phyloP scores from a whole-genome alignment of 2,113 vertebrate species.

The Benitochromis conjunctus region DNA sequence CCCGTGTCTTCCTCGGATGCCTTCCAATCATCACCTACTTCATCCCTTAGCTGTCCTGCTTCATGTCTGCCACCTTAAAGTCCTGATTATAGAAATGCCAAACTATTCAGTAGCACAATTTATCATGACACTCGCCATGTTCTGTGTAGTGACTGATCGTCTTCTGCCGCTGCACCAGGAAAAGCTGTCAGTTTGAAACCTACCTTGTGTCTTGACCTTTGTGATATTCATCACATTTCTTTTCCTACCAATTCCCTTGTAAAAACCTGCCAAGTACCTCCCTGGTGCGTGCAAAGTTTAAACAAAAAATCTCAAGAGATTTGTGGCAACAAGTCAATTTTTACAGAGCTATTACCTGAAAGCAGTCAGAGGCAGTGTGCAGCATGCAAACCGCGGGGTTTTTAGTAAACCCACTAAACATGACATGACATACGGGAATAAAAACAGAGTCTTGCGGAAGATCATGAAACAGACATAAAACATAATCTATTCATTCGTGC shows the following conservation, averaged over 20 bases:
- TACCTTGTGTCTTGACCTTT: conserved; percentile 28
- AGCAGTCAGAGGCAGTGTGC: not conserved
- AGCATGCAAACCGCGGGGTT: not conserved
- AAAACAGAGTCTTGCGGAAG: not conserved
- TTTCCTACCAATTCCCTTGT: not conserved
- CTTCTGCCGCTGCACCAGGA: not conserved
- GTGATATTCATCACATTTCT: conserved; percentile 15
- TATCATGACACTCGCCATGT: not conserved
- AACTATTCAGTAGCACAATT: conserved; percentile 21
- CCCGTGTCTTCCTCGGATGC: not conserved
- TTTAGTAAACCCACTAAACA: conserved; percentile 50
- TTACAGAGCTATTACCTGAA: not conserved
- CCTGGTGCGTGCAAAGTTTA: not conserved
- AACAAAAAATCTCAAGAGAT: not conserved
- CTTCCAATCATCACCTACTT: not conserved
- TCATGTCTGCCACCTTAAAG: conserved; percentile 1
- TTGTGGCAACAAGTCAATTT: not conserved
- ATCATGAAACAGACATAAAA: not conserved
- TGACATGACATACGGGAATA: not conserved
- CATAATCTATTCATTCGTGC: not conserved
- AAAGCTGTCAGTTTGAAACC: conserved; percentile 15
- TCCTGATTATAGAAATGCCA: conserved; percentile 38
- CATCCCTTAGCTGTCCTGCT: conserved; percentile 1
- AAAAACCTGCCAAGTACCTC: conserved; percentile 4
- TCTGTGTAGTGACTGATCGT: not conserved